Evolutionary conservation across 2,888 invertebrate genomes (phyloP).

Genomic region (Drosophila anceps): DNA sequence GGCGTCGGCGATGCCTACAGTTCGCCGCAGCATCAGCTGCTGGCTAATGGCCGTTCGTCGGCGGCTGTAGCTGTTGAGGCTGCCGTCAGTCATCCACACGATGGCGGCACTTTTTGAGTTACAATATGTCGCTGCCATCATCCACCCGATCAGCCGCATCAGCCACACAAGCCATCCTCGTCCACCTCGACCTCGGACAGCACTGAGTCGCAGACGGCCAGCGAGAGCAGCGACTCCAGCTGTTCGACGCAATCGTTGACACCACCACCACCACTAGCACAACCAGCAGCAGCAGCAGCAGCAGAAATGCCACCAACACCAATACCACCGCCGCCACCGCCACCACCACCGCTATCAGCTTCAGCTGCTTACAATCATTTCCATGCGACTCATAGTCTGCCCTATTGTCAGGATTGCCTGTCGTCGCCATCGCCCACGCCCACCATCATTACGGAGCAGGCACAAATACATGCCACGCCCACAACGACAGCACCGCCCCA

Average conservation of each 20-base stretch:
- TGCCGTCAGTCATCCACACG: conserved; percentile 67
- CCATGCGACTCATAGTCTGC: conserved; percentile 39
- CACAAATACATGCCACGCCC: conserved; percentile 74
- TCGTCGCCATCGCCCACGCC: conserved; percentile 80
- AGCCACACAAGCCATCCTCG: conserved; percentile 75
- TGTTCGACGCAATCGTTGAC: conserved; percentile 65
- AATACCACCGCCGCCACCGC: conserved; percentile 54
- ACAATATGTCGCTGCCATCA: conserved; percentile 85
- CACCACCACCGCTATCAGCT: conserved; percentile 42
- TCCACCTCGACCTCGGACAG: conserved; percentile 70
- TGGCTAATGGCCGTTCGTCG: no score
- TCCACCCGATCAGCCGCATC: conserved; percentile 73
- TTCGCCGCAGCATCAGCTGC: conserved; percentile 72
- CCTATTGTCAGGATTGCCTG: conserved; percentile 74
- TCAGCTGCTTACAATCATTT: conserved; percentile 50
- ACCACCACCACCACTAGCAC: conserved; percentile 49
- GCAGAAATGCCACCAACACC: not conserved
- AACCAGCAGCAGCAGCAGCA: not conserved
- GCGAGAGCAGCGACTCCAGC: conserved; percentile 67
- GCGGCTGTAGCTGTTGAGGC: conserved; percentile 60
- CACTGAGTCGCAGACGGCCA: conserved; percentile 57
- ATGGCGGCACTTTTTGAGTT: conserved; percentile 84
- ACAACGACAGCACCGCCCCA: conserved; percentile 41
- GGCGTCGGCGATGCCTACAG: conserved; percentile 73
- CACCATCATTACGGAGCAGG: conserved; percentile 81